A percentile compares a stretch with the other conserved stretches of the same genome.
Conservation (phyloP, 1,140 invertebrate species). For the Paralvinella palmiformis region DNA sequence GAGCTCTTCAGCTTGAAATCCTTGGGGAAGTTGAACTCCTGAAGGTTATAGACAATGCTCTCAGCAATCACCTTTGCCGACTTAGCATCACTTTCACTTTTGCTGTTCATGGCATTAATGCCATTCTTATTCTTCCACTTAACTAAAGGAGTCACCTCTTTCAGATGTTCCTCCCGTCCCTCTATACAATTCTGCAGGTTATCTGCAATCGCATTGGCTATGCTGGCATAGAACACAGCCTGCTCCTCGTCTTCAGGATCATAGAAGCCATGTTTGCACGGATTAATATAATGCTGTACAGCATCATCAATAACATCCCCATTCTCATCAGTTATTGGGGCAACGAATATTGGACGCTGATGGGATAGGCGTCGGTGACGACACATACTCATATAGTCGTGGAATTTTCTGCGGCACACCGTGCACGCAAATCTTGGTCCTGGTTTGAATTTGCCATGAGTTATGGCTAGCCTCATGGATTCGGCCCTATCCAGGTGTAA, state of each 20-base stretch:
- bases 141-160: conserved; percentile 12
- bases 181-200: conserved; percentile 61
- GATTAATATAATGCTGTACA: too few relatives aligned
- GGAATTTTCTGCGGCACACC: conserved; percentile 48
- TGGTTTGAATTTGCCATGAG: conserved; percentile 20
- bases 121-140: conserved; percentile 14
- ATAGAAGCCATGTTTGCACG: too few relatives aligned
- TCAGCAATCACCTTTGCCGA: neutral
- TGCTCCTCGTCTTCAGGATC: conserved; percentile 39
- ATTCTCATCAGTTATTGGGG: too few relatives aligned
- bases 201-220: conserved; percentile 60
- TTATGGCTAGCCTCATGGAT: conserved; percentile 16
- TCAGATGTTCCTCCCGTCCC: conserved; percentile 54
- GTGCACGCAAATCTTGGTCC: conserved; percentile 29
- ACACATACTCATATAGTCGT: conserved; percentile 35
- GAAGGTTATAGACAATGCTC: conserved; percentile 2
- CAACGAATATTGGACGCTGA: conserved; percentile 4
- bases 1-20: conserved; percentile 11
- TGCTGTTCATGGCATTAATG: too few relatives aligned
- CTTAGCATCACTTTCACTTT: neutral
- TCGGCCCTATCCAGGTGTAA: conserved; percentile 18
- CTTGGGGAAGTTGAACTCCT: conserved; percentile 26
- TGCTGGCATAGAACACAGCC: conserved; percentile 56
- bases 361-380: conserved; percentile 34
- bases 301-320: too few relatives aligned